Evolutionary conservation across 2,113 vertebrate genomes (phyloP).

Genomic region (Sprattus sprattus): DNA sequence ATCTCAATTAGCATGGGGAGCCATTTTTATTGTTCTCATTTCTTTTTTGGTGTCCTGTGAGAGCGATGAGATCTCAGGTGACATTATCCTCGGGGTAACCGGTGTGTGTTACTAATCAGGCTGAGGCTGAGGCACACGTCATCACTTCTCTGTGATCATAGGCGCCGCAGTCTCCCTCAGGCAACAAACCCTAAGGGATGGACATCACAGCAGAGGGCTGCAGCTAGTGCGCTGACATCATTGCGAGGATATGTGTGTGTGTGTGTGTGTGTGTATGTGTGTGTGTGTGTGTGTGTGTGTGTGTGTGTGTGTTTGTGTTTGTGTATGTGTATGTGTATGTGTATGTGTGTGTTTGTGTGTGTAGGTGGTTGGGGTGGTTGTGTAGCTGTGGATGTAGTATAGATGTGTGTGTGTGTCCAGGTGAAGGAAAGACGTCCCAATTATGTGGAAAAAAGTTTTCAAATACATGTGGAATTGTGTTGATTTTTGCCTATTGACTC

Average conservation of each 20-base stretch:
- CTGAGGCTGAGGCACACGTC: background rate
- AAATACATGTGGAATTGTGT: no score
- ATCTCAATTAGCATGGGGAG: background rate
- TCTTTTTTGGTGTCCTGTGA: background rate
- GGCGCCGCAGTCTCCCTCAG: background rate
- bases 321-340: conserved; percentile 15
- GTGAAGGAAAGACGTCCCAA: background rate
- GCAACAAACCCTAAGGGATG: background rate
- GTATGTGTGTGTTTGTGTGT: conserved; percentile 4
- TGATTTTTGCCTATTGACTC: no score
- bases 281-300: conserved; percentile 10
- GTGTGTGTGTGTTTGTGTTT: conserved; percentile 2
- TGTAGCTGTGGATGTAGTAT: background rate
- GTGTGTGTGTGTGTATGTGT: conserved; percentile 14
- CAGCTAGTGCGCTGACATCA: background rate
- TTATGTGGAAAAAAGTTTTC: no score
- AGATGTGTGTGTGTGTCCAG: background rate
- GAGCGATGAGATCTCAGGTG: background rate
- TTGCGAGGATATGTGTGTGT: background rate
- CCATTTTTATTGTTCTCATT: background rate
- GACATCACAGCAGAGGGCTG: conserved; percentile 1
- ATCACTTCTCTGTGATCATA: background rate
- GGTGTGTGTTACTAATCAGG: background rate
- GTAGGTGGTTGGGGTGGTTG: background rate
- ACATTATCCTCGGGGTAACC: background rate